Evolutionary conservation across 2,113 vertebrate species (phyloP).

Genomic region (Hippocampus comes): DNA sequence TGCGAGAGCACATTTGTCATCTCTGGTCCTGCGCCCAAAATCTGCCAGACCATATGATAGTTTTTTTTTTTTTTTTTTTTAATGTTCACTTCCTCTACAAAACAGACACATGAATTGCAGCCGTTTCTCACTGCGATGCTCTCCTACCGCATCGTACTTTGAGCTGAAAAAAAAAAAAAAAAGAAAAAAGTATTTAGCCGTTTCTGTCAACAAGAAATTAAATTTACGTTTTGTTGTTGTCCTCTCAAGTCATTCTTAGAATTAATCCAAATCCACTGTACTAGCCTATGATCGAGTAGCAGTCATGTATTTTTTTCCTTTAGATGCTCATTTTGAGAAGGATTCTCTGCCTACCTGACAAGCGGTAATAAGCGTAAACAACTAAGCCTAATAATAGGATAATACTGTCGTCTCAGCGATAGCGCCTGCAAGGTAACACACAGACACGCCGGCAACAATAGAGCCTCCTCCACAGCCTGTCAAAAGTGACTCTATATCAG

Average conservation of each 20-base stretch:
- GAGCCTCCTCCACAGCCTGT: slow-evolving; percentile 78
- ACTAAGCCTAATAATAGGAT: slow-evolving; percentile 84
- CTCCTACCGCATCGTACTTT: slow-evolving; percentile 49
- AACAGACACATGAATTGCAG: slow-evolving; percentile 69
- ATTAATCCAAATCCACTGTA: slow-evolving; percentile 64
- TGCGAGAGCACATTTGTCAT: slow-evolving; percentile 81
- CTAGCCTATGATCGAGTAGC: slow-evolving; percentile 63
- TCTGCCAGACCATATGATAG: slow-evolving; percentile 84
- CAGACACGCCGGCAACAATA: slow-evolving; percentile 75
- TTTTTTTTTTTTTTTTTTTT: slow-evolving; percentile 69
- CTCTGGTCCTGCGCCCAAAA: slow-evolving; percentile 77
- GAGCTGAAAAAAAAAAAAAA: slow-evolving; percentile 20
- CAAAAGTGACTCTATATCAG: slow-evolving; percentile 74
- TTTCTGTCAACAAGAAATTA: slow-evolving; percentile 52
- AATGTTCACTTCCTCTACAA: slow-evolving; percentile 75
- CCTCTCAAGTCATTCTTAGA: slow-evolving; percentile 55
- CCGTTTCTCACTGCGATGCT: slow-evolving; percentile 52
- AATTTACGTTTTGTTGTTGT: slow-evolving; percentile 59
- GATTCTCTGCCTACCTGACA: slow-evolving; percentile 79
- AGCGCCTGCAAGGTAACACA: slow-evolving; percentile 75
- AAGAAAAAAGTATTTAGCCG: background rate
- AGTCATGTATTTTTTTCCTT: slow-evolving; percentile 57
- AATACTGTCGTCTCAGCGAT: slow-evolving; percentile 75
- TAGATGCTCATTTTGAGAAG: slow-evolving; percentile 67
- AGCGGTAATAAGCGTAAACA: slow-evolving; percentile 77